A percentile compares a stretch with the other conserved stretches of the same genome.
phyloP scores from a whole-genome alignment of 2,113 vertebrate genomes.

The Salvator merianae region DNA sequence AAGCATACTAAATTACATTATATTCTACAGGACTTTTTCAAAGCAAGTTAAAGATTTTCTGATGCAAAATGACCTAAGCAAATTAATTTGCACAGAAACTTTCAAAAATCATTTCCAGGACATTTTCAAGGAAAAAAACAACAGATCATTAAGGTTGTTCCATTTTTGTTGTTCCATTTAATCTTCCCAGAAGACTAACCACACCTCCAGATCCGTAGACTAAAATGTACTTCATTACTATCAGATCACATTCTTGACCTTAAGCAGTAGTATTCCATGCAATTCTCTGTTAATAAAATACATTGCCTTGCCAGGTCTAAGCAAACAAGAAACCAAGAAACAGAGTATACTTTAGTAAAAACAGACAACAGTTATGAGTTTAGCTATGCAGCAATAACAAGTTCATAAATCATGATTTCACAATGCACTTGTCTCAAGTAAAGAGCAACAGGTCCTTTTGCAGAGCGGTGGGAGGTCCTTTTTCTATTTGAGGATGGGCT shows the following conservation, averaged over 20 bases:
- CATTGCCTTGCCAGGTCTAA: neutral
- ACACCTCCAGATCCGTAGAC: no score
- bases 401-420: constrained; percentile 58
- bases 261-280: constrained; percentile 34
- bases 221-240: constrained; percentile 15
- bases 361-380: constrained; percentile 37
- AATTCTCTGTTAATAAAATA: constrained; percentile 34
- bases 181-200: neutral
- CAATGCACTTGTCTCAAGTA: constrained; percentile 37
- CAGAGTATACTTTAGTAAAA: constrained; percentile 35
- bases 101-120: no score
- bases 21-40: no score
- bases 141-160: no score
- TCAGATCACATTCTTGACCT: constrained; percentile 23
- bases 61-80: no score
- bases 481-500: neutral
- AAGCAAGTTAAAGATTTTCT: no score
- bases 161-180: neutral
- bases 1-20: no score
- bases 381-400: constrained; percentile 51
- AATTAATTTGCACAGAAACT: no score
- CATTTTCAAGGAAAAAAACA: no score
- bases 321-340: constrained; percentile 30
- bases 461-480: neutral
- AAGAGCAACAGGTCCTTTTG: constrained; percentile 38